Conservation (phyloP, 2,888 invertebrate genomes). For the Brachyptera putata region DNA sequence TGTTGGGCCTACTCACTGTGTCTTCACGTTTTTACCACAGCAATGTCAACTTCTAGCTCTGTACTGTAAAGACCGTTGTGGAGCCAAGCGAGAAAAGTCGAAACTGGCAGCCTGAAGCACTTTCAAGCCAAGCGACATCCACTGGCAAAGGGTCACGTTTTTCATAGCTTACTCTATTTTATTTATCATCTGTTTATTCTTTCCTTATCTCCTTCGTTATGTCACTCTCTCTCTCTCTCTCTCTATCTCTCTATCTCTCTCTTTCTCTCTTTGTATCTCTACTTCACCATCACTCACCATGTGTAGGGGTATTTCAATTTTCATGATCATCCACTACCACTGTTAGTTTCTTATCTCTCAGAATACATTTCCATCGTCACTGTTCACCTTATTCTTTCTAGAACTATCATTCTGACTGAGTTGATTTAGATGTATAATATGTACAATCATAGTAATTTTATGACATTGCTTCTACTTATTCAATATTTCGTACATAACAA, state of each 20-base stretch:
- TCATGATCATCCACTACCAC: constrained; percentile 8
- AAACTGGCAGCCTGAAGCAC: neutral
- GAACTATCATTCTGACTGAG: neutral
- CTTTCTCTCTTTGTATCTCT: neutral
- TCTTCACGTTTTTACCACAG: too few species aligned
- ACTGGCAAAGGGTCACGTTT: constrained; percentile 15
- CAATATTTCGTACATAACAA: neutral
- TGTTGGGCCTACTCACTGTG: too few species aligned
- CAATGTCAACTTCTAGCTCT: too few species aligned
- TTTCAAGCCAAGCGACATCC: constrained; percentile 8
- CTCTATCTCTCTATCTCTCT: neutral
- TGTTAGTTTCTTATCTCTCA: neutral
- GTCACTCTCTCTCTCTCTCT: neutral
- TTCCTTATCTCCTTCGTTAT: too few species aligned
- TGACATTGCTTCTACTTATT: neutral
- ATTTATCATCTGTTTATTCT: neutral
- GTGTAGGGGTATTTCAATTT: neutral
- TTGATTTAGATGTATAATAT: neutral
- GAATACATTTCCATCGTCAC: neutral
- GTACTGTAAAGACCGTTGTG: too few species aligned
- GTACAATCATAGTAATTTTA: neutral
- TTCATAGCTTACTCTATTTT: too few species aligned
- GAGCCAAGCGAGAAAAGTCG: too few species aligned
- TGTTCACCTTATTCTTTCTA: neutral
- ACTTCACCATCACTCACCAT: neutral